Base-by-base conservation (phyloP, 2,113 vertebrate species). In the Siniperca chuatsi region DNA sequence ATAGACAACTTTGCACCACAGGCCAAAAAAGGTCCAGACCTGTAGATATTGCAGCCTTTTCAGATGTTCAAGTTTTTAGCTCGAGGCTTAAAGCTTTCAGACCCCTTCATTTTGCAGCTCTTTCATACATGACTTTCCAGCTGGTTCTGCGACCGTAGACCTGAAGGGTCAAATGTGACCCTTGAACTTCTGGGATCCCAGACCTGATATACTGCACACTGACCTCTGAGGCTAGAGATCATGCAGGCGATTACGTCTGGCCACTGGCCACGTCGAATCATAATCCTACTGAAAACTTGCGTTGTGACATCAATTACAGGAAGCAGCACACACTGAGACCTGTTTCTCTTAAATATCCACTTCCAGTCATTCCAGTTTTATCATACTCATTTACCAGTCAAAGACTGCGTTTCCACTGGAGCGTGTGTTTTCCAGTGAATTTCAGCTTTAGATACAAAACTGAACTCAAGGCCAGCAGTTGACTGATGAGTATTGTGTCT, bases 141-240 rank as follows among this genome's bases (percentile, higher is more conserved):
- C 29, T 29, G 29, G 29, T 29, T 1, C 1, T 29, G 29, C 29
- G 29, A 29, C 29, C 29, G 29, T 29, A 29, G 29, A 29, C 29
- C 29, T 29, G 55, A 35, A 92, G 81, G 85, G 81, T 81, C 68
- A 81, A 84, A 76, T 64, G 62, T 83, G 80, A 89, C 78, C 82
- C 76, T 54, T 79, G 60, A 80, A 79, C 83, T 73, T 64, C 25
- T 52, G 46, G 66, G 54, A 76, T 79, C 74, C 25, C 61, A 12
- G 72, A 76, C 72, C 82, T 74, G 67, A 80, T 78, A 84, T 85
- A 73, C 55, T 92, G 78, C 80, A 81, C 92, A 92, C 50, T 86
- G 87, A 89, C 88, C 78, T 61, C 78, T 48, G 75, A 83, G 84
- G 83, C 54, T 57, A 67, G 60, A 90, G 92, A 83, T 92, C 85